These are phyloP conservation scores for Adelges cooleyi DNA, from an alignment of 1,140 invertebrate genomes.

Conservation along the genomic window DNA sequence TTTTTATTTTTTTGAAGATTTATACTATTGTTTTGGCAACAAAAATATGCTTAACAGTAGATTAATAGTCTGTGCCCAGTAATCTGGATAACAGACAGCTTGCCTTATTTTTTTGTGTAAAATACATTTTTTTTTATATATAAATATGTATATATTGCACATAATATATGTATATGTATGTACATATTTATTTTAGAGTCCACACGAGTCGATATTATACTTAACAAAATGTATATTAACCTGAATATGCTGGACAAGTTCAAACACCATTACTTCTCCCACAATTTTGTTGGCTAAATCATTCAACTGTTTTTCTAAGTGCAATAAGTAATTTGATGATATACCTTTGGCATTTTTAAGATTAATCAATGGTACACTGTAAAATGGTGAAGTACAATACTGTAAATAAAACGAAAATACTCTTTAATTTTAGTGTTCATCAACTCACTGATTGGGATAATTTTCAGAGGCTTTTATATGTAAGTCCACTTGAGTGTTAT, in stretches of 20 bases:
- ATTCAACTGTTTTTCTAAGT: conserved; percentile 47
- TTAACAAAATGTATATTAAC: conserved; percentile 32
- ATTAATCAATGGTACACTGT: conserved; percentile 48
- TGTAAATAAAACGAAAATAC: conserved; percentile 29
- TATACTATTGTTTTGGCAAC: no score
- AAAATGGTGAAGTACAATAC: conserved; percentile 32
- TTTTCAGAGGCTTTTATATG: conserved; percentile 51
- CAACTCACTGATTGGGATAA: conserved; percentile 60
- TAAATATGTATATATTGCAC: no score
- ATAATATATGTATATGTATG: no score
- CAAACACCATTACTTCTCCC: conserved; percentile 67
- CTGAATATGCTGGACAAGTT: conserved; percentile 55
- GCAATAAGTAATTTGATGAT: conserved; percentile 47
- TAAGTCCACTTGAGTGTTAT: conserved; percentile 54
- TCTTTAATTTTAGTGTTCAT: conserved; percentile 13
- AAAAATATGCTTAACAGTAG: no score
- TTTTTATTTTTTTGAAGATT: no score
- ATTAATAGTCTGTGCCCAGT: no score
- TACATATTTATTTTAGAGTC: no score
- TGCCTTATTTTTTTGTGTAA: no score
- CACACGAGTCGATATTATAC: no score
- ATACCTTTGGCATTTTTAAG: conserved; percentile 57
- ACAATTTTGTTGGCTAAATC: conserved; percentile 44
- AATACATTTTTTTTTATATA: no score
- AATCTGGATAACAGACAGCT: no score